These are phyloP conservation scores for Macrotrachela quadricornifera DNA, from an alignment of 1,140 invertebrate genomes.

Conservation along the genomic window DNA sequence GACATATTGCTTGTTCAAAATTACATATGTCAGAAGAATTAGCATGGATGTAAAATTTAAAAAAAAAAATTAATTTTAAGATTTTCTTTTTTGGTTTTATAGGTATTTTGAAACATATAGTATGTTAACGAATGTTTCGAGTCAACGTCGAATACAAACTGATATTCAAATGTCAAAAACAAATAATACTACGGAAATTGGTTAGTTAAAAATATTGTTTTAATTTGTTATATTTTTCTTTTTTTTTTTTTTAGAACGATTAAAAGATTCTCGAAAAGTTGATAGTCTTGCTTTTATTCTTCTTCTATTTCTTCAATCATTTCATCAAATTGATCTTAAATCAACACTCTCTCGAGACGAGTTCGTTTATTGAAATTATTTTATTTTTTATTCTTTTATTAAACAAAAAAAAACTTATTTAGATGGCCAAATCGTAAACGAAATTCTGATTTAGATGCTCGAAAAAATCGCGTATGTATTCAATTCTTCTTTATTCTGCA, in stretches of 20 bases:
- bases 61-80: not conserved
- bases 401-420: too few species aligned
- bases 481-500: not conserved
- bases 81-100: not conserved
- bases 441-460: not conserved
- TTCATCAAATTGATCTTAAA: conserved; percentile 1
- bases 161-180: not conserved
- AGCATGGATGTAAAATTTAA: conserved; percentile 23
- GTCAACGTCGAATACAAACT: not conserved
- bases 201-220: too few species aligned
- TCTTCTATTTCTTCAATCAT: conserved; percentile 2
- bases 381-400: too few species aligned
- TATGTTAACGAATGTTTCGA: not conserved
- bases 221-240: too few species aligned
- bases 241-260: not conserved
- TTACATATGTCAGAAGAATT: conserved; percentile 25
- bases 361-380: too few species aligned
- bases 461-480: not conserved
- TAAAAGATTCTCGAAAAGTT: conserved; percentile 1
- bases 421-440: not conserved
- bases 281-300: conserved; percentile 8
- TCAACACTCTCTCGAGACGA: not conserved
- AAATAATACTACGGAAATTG: not conserved
- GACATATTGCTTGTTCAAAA: conserved; percentile 30
- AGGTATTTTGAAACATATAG: conserved; percentile 7